A percentile compares a stretch with the other conserved stretches of the same genome.
These are phyloP conservation scores for Bungarus multicinctus DNA, from an alignment of 2,113 vertebrate species.

Conservation along the genomic window DNA sequence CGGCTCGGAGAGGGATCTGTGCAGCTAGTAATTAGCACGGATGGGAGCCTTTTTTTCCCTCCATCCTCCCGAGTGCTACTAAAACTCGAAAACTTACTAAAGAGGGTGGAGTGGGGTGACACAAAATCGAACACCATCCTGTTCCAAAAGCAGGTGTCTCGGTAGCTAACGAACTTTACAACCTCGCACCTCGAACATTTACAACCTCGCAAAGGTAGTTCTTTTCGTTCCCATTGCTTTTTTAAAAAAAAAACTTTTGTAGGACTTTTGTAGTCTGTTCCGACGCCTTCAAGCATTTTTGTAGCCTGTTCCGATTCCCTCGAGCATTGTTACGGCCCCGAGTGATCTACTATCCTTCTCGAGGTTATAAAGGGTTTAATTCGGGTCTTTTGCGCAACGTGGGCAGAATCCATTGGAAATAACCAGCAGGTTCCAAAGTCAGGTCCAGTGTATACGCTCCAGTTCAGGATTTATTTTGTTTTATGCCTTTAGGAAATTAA, in stretches of 20 bases:
- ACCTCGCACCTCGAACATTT: neutral
- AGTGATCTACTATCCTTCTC: neutral
- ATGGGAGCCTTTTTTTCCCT: neutral
- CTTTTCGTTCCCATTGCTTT: neutral
- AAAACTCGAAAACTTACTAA: neutral
- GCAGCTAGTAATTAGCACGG: neutral
- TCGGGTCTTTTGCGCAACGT: neutral
- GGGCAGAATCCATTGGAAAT: neutral
- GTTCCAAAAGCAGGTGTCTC: neutral
- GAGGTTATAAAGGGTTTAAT: neutral
- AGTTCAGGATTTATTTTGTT: constrained; percentile 1
- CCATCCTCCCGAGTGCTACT: neutral
- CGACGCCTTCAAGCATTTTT: neutral
- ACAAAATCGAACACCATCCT: neutral
- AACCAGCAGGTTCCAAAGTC: neutral
- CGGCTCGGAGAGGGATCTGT: neutral
- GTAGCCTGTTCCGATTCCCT: neutral
- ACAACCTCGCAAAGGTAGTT: neutral
- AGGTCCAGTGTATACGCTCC: neutral
- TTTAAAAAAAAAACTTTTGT: no score
- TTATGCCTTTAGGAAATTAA: constrained; percentile 4
- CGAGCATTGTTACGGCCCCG: neutral
- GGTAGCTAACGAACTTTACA: neutral
- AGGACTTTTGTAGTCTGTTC: neutral
- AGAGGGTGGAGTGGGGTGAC: neutral